Conservation (phyloP, 2,113 vertebrate species). For the Neoarius graeffei region DNA sequence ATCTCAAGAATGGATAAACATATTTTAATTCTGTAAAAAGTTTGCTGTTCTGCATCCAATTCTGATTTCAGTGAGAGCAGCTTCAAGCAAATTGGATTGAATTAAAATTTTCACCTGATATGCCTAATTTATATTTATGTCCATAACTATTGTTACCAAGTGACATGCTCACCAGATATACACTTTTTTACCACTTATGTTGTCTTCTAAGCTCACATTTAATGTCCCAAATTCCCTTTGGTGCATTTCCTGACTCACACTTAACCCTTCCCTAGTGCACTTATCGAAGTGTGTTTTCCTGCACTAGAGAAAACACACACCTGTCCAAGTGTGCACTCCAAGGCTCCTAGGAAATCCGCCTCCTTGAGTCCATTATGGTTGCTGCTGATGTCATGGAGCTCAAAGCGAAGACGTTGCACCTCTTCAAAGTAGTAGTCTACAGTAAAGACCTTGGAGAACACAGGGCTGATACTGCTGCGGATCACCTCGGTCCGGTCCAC, state of each 20-base stretch:
- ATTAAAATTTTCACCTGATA: too few species aligned
- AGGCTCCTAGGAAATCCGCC: slow-evolving; percentile 90
- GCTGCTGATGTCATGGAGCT: slow-evolving; percentile 95
- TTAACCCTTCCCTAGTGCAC: not conserved
- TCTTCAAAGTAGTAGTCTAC: slow-evolving; percentile 99
- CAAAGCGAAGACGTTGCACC: slow-evolving; percentile 92
- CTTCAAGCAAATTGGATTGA: too few species aligned
- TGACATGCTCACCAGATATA: not conserved
- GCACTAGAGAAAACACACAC: slow-evolving; percentile 65
- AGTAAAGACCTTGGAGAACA: slow-evolving; percentile 94
- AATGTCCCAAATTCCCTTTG: not conserved
- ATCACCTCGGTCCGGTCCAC: slow-evolving; percentile 98
- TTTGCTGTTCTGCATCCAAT: too few species aligned
- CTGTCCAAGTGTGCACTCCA: slow-evolving; percentile 97
- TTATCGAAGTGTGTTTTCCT: not conserved
- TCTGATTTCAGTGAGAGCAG: too few species aligned
- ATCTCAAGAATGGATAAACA: too few species aligned
- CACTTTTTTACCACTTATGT: too few species aligned
- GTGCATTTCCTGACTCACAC: not conserved
- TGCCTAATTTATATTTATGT: too few species aligned
- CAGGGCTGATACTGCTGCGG: slow-evolving; percentile 88
- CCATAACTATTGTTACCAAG: too few species aligned
- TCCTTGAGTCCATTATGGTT: slow-evolving; percentile 95
- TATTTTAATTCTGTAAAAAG: too few species aligned
- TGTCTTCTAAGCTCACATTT: slow-evolving; percentile 14